Conservation (phyloP, 2,113 vertebrate genomes). For the Enhydra lutris region DNA sequence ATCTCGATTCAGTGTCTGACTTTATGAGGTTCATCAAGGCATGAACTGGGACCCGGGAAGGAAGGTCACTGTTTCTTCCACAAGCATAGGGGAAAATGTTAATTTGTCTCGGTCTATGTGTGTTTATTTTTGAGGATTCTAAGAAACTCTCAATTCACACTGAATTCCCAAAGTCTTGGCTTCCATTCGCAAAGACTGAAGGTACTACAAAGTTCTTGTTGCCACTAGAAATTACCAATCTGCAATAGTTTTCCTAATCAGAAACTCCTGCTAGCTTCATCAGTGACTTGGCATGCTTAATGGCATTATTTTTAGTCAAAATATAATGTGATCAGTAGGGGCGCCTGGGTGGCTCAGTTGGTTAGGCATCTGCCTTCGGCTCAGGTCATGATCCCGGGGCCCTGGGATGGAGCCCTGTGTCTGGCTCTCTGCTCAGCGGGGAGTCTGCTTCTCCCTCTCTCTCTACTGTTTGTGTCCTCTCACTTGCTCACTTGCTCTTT, state of each 20-base stretch:
- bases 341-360: too few species aligned
- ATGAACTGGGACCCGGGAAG: not conserved
- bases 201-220: not conserved
- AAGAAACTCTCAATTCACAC: slow-evolving; percentile 10
- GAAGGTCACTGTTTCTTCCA: not conserved
- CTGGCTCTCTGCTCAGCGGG: too few species aligned
- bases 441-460: too few species aligned
- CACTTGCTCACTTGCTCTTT: too few species aligned
- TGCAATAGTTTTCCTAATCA: not conserved
- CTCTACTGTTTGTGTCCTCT: too few species aligned
- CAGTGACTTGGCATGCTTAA: not conserved
- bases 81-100: not conserved
- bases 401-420: not conserved
- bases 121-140: not conserved
- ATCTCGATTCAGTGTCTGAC: not conserved
- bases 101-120: not conserved
- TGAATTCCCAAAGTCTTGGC: not conserved
- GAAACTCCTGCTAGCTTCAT: not conserved
- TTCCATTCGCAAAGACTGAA: slow-evolving; percentile 9
- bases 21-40: not conserved
- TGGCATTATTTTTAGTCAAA: not conserved
- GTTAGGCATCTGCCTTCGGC: too few species aligned
- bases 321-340: not conserved
- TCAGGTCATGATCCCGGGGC: not conserved
- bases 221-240: not conserved